Evolutionary conservation across 2,888 invertebrate genomes (phyloP), one percentile per base, ranked within the genome.

Genomic region (Tipula helvola): DNA sequence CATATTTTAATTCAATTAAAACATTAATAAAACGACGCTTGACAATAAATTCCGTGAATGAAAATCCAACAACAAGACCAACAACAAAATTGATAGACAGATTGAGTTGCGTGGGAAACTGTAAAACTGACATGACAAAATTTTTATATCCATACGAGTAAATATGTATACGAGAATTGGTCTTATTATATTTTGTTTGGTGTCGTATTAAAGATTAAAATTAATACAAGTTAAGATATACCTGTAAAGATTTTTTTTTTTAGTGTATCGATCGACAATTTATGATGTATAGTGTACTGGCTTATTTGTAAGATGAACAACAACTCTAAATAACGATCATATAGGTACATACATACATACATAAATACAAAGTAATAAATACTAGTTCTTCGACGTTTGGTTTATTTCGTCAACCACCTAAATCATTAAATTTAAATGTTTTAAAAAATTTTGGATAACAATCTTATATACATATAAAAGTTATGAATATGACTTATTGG

Each of bases 91-190:
- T 71, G 71, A 71, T 71, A 71, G 71, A 71, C 71, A 71, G 71
- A 71, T 71, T 71, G 71, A 71, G 71, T 71, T 71, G 71, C 71
- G 71, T 71, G 71, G 71, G 71, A 71, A 71, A 71, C 71, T 71
- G 10, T 71, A 28, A 71, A 71, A 18, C n/a, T 71, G 71, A 71
- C 71, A 71, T 52, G 71, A 71, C 71, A 28, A 71, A 71, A 71
- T 71, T 71, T 2, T 71, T 71, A 57, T 57, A 57, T 57, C 5
- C 16, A 16, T 71, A 52, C n/a, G n/a, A 13, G 52, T 52, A 12
- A 7, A 16, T 52, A 52, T 5, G 16, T 52, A n/a, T 16, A 28
- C 5, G n/a, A 71, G 71, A 71, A 28, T 71, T 71, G 71, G 71
- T 71, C 10, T 71, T 71, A 52, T 44, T 16, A 71, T 71, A 71